Evolutionary conservation across 2,797 vertebrate genomes (phyloP), one percentile per base, ranked within the genome.

Genomic region (Streptopelia turtur): DNA sequence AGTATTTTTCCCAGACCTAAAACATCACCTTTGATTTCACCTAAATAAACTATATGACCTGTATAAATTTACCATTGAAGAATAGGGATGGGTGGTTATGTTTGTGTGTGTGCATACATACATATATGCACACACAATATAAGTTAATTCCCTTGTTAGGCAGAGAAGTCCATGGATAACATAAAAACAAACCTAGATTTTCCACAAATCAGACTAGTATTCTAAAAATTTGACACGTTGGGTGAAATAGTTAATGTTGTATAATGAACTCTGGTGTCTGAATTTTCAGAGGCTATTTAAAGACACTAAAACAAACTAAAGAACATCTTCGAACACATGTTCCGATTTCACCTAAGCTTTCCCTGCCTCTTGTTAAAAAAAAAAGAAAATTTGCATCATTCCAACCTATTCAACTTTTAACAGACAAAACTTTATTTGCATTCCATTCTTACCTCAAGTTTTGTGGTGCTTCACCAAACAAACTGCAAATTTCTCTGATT

Each of bases 401-500:
- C 11, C 17, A 77, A 66, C 5, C 3, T 45, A 79, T 33, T 13
- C 30, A 80, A 63, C 11, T 43, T 47, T 10, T 50, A 96, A 93
- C 27, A 83, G 69, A 69, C 11, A 71, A 82, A 56, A 76, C 14
- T 55, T 64, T 31, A 60, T 27, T 41, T 39, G 63, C 20, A 52
- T 65, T 63, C 25, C 35, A 61, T 28, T 59, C 96, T 98, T 98
- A 99, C 99, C 99, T 99, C 82, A 99, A 98, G 94, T 99, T 99
- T 96, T 99, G 99, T 89, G 99, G 99, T 47, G 99, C 99, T 98
- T 99, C 99, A 96, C 99, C 99, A 98, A 99, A 99, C 95, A 99
- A 99, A 98, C 99, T 99, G 98, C 99, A 99, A 96, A 99, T 99
- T 98, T 99, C 99, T 98, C 99, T 98, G 94, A 99, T 99, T 97